Evolutionary conservation across 37 sponge, comb jelly and placozoan genomes (phyloP), one percentile per base, ranked within the genome.

Genomic region (Oopsacas minuta): DNA sequence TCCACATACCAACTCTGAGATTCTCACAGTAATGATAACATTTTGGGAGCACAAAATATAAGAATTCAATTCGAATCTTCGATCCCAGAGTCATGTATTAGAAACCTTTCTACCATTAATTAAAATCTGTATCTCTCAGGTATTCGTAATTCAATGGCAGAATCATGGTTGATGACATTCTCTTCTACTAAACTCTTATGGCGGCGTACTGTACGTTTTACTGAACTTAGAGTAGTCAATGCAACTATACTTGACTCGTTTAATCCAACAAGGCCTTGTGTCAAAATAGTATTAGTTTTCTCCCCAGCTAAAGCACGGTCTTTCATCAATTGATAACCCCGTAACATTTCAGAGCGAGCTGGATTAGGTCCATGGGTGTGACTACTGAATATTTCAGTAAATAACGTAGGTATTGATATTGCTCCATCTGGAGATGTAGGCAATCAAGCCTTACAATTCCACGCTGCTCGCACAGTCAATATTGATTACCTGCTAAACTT

Each of bases 41-140:
- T 61, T 61, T 61, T 46, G 75, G 75, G 75, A 10, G 75, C 22
- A 61, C 75, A 20, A 61, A 61, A 61, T 61, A 61, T 61, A 10
- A 61, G 75, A 25, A 61, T 61, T 3, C 75, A 34, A 61, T 61
- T 12, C 5, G 75, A 25, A 61, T 61, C 75, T 61, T 34, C 75
- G 75, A 61, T 61, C 22, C 75, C 75, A 61, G 75, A 61, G 15
- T 42, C 49, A 42, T 42, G 15, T 42, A 42, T 15, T 42, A 42
- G 49, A 15, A 42, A 42, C 8, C 12, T 42, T 42, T 42, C 49
- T 17, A 17, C 49, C 49, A 17, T 42, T 15, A 42, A 15, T 17
- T 8, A 17, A 17, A 42, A 17, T 15, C 8, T 17, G 49, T 42
- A 42, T 15, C 49, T 42, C 8, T 42, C 49, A 42, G 49, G 49